Percentiles rank a stretch among this genome's conserved stretches.
Conservation (phyloP, 2,797 vertebrate genomes). For the Mus minutoides region DNA sequence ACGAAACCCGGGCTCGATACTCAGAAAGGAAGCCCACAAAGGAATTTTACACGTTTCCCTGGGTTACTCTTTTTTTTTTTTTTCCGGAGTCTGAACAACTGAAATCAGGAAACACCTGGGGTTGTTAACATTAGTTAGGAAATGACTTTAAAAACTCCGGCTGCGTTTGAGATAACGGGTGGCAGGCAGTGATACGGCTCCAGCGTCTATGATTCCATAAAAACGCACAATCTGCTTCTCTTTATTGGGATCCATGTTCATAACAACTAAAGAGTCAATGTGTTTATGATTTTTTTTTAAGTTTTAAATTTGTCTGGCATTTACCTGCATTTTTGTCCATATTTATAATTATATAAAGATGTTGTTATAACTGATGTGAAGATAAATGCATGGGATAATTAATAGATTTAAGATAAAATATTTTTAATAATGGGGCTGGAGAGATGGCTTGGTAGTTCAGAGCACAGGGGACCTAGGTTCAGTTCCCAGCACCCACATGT, state of each 20-base stretch:
- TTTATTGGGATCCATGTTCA: slow-evolving; percentile 54
- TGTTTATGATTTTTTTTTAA: slow-evolving; percentile 23
- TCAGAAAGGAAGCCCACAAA: slow-evolving; percentile 77
- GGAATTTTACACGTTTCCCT: slow-evolving; percentile 80
- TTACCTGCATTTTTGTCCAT: slow-evolving; percentile 33
- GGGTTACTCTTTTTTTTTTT: slow-evolving; percentile 51
- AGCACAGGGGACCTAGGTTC: background rate
- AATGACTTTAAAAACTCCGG: slow-evolving; percentile 82
- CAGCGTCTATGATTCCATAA: slow-evolving; percentile 48
- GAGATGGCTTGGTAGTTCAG: background rate
- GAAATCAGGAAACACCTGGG: slow-evolving; percentile 84
- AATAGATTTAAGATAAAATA: slow-evolving; percentile 26
- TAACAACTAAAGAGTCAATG: background rate
- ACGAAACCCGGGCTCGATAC: slow-evolving; percentile 33
- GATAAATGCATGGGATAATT: background rate
- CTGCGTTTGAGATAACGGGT: slow-evolving; percentile 69
- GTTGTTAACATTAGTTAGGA: slow-evolving; percentile 82
- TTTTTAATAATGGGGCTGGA: background rate
- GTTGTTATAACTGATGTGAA: slow-evolving; percentile 25
- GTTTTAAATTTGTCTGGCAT: slow-evolving; percentile 57
- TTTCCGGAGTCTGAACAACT: slow-evolving; percentile 65
- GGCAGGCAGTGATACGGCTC: slow-evolving; percentile 66
- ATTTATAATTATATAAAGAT: slow-evolving; percentile 38
- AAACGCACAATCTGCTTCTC: slow-evolving; percentile 33
- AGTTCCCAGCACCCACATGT: background rate